Conservation (phyloP, 2,113 vertebrate genomes). For the Daboia siamensis region DNA sequence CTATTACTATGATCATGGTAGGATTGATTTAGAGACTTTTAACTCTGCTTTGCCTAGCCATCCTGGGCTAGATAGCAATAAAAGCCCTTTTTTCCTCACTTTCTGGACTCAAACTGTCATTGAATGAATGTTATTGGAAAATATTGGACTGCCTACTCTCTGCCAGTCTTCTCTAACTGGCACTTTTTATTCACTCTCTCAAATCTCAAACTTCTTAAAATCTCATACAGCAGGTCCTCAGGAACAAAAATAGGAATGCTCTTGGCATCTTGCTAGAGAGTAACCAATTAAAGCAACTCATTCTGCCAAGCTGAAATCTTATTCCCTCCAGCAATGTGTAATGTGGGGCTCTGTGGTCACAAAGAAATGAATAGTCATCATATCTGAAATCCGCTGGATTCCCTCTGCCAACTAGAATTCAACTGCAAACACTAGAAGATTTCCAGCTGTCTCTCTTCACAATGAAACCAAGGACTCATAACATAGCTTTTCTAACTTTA, state of each 20-base stretch:
- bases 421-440: not conserved
- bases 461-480: not conserved
- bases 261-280: not conserved
- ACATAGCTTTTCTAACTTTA: not conserved
- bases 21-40: not conserved
- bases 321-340: not conserved
- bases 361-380: not conserved
- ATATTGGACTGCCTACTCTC: not conserved
- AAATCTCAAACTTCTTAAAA: not conserved
- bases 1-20: not conserved
- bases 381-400: not conserved
- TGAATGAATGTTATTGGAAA: not conserved
- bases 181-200: not conserved
- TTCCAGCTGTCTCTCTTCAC: not conserved
- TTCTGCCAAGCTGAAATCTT: not conserved
- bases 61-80: not conserved
- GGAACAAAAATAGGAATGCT: not conserved
- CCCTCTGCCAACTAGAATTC: not conserved
- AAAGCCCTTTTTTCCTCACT: not conserved
- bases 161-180: not conserved
- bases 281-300: not conserved
- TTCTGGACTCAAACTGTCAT: not conserved
- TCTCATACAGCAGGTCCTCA: not conserved
- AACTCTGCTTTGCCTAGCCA: not conserved
- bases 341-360: not conserved